Base-by-base conservation (phyloP, 2,797 vertebrate genomes). In the Gambelia wislizenii region DNA sequence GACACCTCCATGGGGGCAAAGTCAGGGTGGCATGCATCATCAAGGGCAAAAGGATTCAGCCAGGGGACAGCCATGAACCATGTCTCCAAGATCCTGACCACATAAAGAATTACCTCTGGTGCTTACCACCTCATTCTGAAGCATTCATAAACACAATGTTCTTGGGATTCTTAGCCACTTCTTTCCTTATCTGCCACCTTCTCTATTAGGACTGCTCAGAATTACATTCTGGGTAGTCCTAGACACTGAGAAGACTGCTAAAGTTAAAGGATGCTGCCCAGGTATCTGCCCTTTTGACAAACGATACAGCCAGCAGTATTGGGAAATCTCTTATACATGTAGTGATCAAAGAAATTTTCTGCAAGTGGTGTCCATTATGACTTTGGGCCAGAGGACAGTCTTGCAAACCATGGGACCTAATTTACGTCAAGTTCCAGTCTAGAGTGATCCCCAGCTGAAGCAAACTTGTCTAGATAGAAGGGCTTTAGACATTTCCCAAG, bases 21-120 rank as follows among this genome's bases (percentile, higher is more conserved):
- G 86, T 39, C 30, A 49, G 67, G 80, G 36, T 22, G 49, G 78
- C 89, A 86, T 83, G 89, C 84, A 89, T 76, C 84, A 69, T 67
- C 79, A 69, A 82, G 30, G 59, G 61, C 84, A 44, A 82, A 83
- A 89, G 42, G 82, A 33, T 49, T 36, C 76, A 85, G 82, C 75
- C 76, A 33, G 47, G 59, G 39, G 56, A 74, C 86, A 85, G 70
- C 47, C 77, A 0, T 0, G 27, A 70, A 39, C 44, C 76, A 47
- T 82, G 4, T 12, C 39, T 20, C 61, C 0, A 0, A 25, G 18
- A 75, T 20, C 56, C 54, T 83, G 80, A 33, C 74, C n/a, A 79
- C 70, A 75, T 25, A 6, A 64, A 1, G 70, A 39, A 82, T 69
- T 25, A 20, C 77, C 61, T 81, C 86, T n/a, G 56, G 64, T 80